A percentile compares a stretch with the other conserved stretches of the same genome.
phyloP scores from a whole-genome alignment of 2,888 invertebrate species.

The Lottia gigantea region DNA sequence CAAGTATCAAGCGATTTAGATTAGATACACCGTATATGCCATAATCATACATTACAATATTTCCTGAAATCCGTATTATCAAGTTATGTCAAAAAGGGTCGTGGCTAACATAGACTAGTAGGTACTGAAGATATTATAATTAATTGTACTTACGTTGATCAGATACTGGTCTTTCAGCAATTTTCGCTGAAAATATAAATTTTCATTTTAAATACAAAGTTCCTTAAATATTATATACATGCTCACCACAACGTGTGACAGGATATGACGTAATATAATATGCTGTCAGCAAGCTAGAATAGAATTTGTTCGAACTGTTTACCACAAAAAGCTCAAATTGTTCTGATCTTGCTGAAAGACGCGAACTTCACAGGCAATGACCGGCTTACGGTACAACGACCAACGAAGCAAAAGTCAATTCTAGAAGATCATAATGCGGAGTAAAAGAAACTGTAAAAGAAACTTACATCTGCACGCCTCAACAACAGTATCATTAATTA shows the following conservation, averaged over 20 bases:
- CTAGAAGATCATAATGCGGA: not conserved
- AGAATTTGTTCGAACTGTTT: no score
- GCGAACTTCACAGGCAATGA: no score
- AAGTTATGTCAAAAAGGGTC: no score
- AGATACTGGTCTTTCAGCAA: conserved; percentile 35
- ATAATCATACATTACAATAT: no score
- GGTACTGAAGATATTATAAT: not conserved
- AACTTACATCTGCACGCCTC: conserved; percentile 52
- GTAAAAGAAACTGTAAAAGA: not conserved
- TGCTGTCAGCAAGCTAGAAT: no score
- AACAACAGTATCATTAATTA: conserved; percentile 46
- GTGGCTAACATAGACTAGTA: not conserved
- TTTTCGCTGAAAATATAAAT: conserved; percentile 38
- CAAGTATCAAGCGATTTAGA: no score
- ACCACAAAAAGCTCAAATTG: not conserved
- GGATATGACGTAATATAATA: no score
- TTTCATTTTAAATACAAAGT: not conserved
- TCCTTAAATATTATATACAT: no score
- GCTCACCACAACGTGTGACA: no score
- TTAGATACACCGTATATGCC: no score
- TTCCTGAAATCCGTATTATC: no score
- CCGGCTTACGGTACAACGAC: not conserved
- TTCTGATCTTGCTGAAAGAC: no score
- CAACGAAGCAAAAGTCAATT: not conserved
- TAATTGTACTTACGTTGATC: conserved; percentile 42